phyloP scores from a whole-genome alignment of 2,888 invertebrate genomes.

The Venusia cambrica region DNA sequence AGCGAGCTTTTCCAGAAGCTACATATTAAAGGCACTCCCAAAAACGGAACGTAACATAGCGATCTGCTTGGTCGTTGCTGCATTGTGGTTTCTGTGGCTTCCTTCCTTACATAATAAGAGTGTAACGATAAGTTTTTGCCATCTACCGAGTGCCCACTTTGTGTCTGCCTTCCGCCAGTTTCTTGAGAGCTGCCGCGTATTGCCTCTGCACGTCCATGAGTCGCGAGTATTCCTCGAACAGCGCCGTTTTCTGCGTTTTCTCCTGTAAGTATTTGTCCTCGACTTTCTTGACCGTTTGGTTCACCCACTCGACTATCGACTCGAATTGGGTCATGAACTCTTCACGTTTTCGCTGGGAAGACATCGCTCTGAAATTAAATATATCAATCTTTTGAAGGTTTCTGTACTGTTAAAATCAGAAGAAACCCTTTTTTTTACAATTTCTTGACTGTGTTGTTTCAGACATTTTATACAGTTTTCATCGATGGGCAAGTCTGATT shows the following conservation, averaged over 20 bases:
- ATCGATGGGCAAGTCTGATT: too few species aligned
- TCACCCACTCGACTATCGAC: constrained; percentile 93
- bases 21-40: too few species aligned
- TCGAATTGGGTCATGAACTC: constrained; percentile 96
- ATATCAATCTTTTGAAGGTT: too few species aligned
- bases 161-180: constrained; percentile 60
- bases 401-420: too few species aligned
- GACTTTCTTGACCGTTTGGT: constrained; percentile 90
- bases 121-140: not conserved
- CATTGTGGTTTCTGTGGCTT: too few species aligned
- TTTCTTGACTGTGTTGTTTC: too few species aligned
- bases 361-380: constrained; percentile 86
- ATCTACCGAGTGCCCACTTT: constrained; percentile 38
- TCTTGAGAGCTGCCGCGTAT: constrained; percentile 68
- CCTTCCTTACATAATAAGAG: not conserved
- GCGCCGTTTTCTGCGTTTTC: constrained; percentile 55
- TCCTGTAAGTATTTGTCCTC: constrained; percentile 72
- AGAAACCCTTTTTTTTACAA: too few species aligned
- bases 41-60: too few species aligned
- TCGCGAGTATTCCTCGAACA: constrained; percentile 62
- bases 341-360: constrained; percentile 88
- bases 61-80: too few species aligned
- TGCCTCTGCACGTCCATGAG: constrained; percentile 71
- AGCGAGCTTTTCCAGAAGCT: too few species aligned
- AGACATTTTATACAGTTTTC: too few species aligned